Base-by-base conservation (phyloP, 2,797 vertebrate species). In the Hafferia zeledoni region DNA sequence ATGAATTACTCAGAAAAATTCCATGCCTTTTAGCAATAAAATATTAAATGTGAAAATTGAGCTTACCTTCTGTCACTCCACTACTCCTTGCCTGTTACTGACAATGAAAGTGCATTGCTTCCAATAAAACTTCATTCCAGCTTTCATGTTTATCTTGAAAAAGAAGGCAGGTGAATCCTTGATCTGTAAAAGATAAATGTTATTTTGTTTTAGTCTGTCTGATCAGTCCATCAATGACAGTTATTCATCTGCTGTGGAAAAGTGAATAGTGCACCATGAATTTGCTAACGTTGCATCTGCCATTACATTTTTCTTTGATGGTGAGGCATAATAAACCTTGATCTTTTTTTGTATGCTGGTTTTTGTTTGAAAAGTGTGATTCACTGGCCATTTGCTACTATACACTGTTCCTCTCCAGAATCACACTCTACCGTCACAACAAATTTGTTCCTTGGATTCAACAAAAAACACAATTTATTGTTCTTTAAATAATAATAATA, bases 291-390 rank as follows among this genome's bases (percentile, higher is more conserved):
- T 28, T 89, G 82, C 92, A 93, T 83, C 79, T 87, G 69, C 70
- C 4, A 8, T 52, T 79, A 83, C 76, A 67, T 91, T 94, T 91
- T 92, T 79, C 65, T 91, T 81, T 69, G 50, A 71, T 63, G 75
- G 53, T 65, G 84, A 93, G 27, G 68, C 35, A 69, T 92, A 96
- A 93, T 87, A 96, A 96, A 96, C 84, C 80, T 96, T 95, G 84
- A 96, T 94, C 87, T 91, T 88, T 93, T 55, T 87, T 59, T 83
- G 41, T 72, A 27, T 1, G 1, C 50, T 56, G 23, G 1, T 52
- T 89, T 94, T 88, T 75, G 76, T 86, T 93, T 91, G 77, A 75
- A 61, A 81, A 83, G 28, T 56, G 49, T 88, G 87, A 95, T 86
- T 89, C 91, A 90, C 72, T 81, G 55, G 39, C 49, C 89, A 49